Conservation (phyloP, 2,888 invertebrate genomes). For the Lasioglossum leucozonium region DNA sequence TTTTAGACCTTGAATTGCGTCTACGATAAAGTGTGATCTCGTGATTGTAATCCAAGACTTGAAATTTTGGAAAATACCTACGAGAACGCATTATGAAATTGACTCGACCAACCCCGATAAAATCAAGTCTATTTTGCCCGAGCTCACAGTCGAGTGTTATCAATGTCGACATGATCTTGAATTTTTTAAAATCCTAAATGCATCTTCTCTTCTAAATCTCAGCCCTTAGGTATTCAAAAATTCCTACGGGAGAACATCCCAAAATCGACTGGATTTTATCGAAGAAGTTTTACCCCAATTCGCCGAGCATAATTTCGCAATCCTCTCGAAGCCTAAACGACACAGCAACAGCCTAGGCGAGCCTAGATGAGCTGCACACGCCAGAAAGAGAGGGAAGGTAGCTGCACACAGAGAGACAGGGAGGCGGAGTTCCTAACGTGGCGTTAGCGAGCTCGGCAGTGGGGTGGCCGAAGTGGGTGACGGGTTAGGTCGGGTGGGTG, state of each 20-base stretch:
- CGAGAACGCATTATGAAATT: neutral
- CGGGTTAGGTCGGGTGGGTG: conserved; percentile 57
- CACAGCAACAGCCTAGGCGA: neutral
- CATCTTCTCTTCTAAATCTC: neutral
- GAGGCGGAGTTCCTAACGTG: conserved; percentile 58
- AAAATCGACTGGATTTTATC: neutral
- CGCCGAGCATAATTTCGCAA: neutral
- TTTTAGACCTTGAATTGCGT: no score
- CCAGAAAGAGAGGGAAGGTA: neutral
- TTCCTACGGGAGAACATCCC: neutral
- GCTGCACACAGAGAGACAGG: neutral
- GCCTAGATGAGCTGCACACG: neutral
- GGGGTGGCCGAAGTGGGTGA: conserved; percentile 57
- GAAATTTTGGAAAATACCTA: neutral
- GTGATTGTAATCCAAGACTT: neutral
- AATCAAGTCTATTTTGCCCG: neutral
- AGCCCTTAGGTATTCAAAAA: neutral
- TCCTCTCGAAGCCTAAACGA: neutral
- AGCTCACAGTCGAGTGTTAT: no score
- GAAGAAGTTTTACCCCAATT: neutral
- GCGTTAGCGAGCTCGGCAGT: conserved; percentile 50
- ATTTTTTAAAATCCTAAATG: no score
- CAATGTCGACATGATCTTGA: no score
- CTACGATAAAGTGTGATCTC: neutral
- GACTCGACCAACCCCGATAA: neutral